Evolutionary conservation across 2,888 invertebrate species (phyloP), one percentile per base, ranked within the genome.

Genomic region (Onchidella celtica): DNA sequence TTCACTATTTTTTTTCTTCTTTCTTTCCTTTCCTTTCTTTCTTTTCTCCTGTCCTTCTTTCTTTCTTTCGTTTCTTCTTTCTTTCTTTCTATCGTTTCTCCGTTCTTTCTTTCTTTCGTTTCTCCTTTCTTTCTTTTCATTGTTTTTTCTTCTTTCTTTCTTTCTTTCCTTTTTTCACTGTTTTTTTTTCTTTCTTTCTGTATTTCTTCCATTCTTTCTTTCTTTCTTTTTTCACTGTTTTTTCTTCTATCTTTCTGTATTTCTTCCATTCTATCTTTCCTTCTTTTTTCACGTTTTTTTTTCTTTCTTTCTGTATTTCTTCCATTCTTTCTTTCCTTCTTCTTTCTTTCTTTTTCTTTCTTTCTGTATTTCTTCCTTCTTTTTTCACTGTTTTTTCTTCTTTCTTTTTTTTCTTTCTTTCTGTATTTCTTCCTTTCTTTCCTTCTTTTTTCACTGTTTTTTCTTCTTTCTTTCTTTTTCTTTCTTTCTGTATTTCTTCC

Each of bases 401-500:
- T 17, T 14, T 34, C 32, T 32, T 27, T 55, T n/a, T 32, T 4
- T 47, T 29, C 24, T 40, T 63, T 32, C 34, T 36, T 24, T 29
- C 36, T 36, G 21, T 1, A 14, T 29, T 29, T 2, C 27, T 34
- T 32, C 11, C 2, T 74, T 29, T 34, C n/a, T 34, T 36, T 74
- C 74, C 24, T 34, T 36, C 24, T 24, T 11, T 9, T 47, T 47
- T 47, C 17, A 17, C 47, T 9, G 47, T 47, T 9, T 11, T 47
- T 47, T 9, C 47, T 47, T 11, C 9, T 47, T n/a, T 47, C 47
- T 6, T 47, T 34, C 34, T 38, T n/a, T 40, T 38, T 9, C 6
- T 75, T 34, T 38, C 27, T 38, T 40, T 75, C 75, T 27, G 24
- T 47, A 14, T 27, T n/a, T 70, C 70, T 70, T 29, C n/a, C 40